Evolutionary conservation across 2,113 vertebrate species (phyloP).

Genomic region (Albula goreensis): DNA sequence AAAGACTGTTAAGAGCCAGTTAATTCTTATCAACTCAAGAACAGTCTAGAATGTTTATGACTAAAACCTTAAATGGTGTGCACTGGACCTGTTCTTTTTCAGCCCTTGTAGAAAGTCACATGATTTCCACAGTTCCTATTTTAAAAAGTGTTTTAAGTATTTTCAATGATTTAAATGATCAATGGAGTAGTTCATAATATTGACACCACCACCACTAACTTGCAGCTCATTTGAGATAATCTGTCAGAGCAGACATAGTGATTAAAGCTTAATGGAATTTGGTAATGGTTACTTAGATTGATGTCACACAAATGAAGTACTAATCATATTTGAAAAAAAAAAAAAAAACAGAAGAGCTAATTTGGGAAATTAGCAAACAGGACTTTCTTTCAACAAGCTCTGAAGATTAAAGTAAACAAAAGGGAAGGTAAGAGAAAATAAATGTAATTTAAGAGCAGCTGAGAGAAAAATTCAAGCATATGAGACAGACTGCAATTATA

Average conservation of each 20-base stretch:
- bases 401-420: background rate
- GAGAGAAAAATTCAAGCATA: background rate
- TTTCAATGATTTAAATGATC: too few relatives aligned
- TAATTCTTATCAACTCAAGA: background rate
- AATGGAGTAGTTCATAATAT: too few relatives aligned
- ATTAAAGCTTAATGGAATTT: too few relatives aligned
- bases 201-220: too few relatives aligned
- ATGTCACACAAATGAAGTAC: background rate
- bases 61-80: background rate
- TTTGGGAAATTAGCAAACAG: background rate
- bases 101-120: background rate
- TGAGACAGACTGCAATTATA: background rate
- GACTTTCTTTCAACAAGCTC: background rate
- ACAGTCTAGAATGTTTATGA: background rate
- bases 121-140: background rate
- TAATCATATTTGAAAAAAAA: background rate
- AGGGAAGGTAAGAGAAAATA: slow-evolving; percentile 1
- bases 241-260: too few relatives aligned
- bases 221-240: too few relatives aligned
- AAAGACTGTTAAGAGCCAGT: background rate
- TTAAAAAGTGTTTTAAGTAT: background rate
- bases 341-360: background rate
- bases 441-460: background rate
- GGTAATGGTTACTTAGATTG: background rate
- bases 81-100: background rate